Evolutionary conservation across 2,888 invertebrate genomes (phyloP).

Genomic region (Tigriopus californicus): DNA sequence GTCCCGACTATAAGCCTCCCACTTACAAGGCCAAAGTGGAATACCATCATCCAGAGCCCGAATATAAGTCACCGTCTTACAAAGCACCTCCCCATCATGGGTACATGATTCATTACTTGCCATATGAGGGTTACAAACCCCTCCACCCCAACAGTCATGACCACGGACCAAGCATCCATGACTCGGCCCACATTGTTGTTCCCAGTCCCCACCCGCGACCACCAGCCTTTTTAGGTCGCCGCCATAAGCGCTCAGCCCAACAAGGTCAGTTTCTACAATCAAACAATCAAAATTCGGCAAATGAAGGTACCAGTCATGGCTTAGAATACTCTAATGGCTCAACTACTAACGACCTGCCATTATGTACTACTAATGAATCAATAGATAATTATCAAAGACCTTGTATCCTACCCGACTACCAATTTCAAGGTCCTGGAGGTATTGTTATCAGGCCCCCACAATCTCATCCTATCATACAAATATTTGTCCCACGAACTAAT

Average conservation of each 20-base stretch:
- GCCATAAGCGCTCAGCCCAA: background rate
- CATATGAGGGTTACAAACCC: constrained; percentile 12
- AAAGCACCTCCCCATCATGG: background rate
- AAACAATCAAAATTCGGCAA: too few species aligned
- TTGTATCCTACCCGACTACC: background rate
- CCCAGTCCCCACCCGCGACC: constrained; percentile 1
- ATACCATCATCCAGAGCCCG: background rate
- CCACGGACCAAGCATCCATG: background rate
- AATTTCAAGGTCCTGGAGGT: background rate
- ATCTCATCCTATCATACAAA: background rate
- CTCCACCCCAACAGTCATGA: background rate
- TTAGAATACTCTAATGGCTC: too few species aligned
- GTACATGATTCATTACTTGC: constrained; percentile 7
- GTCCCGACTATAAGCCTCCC: too few species aligned
- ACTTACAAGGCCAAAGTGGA: background rate
- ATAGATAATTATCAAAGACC: background rate
- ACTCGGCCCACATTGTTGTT: constrained; percentile 10
- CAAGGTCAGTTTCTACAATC: too few species aligned
- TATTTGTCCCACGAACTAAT: background rate
- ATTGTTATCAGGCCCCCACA: background rate
- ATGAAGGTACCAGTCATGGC: too few species aligned
- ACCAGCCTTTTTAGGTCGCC: background rate
- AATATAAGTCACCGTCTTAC: background rate
- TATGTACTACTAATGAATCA: too few species aligned
- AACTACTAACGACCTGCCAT: too few species aligned